These are phyloP conservation scores for Priocnemis perturbator DNA, from an alignment of 2,888 invertebrate species.

Conservation along the genomic window DNA sequence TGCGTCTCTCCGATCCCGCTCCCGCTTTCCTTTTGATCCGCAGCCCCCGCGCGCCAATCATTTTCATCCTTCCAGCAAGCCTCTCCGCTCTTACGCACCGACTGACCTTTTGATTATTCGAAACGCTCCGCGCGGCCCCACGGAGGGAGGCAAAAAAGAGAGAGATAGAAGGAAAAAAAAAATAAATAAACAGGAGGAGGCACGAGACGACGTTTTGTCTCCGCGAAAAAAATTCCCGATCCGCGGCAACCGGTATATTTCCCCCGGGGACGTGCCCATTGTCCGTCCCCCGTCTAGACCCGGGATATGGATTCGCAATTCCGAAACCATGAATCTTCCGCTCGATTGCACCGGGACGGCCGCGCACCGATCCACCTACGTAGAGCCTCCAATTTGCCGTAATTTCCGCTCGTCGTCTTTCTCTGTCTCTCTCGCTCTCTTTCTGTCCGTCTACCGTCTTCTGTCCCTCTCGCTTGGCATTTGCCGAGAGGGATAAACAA, in stretches of 20 bases:
- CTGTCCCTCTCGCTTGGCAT: not conserved
- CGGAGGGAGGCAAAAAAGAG: not conserved
- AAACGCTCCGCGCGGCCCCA: conserved; percentile 30
- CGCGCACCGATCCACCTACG: conserved; percentile 17
- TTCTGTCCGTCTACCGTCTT: not conserved
- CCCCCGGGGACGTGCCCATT: conserved; percentile 43
- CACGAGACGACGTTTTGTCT: conserved; percentile 26
- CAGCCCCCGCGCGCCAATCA: not conserved
- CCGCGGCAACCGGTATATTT: conserved; percentile 30
- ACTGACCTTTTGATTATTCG: conserved; percentile 58
- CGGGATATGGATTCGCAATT: conserved; percentile 39
- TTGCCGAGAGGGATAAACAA: too few species aligned
- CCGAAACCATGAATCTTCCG: conserved; percentile 27
- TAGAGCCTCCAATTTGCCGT: conserved; percentile 12
- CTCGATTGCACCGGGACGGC: conserved; percentile 19
- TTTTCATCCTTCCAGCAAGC: not conserved
- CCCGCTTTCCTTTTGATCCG: not conserved
- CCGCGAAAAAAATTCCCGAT: conserved; percentile 40
- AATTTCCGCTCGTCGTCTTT: conserved; percentile 12
- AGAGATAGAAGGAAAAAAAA: too few species aligned
- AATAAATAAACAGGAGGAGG: too few species aligned
- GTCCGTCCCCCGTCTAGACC: conserved; percentile 41
- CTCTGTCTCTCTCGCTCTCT: not conserved
- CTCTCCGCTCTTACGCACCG: conserved; percentile 14
- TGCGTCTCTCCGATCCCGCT: too few species aligned